Evolutionary conservation across 2,797 vertebrate genomes (phyloP).

Genomic region (Nyctalus aviator): DNA sequence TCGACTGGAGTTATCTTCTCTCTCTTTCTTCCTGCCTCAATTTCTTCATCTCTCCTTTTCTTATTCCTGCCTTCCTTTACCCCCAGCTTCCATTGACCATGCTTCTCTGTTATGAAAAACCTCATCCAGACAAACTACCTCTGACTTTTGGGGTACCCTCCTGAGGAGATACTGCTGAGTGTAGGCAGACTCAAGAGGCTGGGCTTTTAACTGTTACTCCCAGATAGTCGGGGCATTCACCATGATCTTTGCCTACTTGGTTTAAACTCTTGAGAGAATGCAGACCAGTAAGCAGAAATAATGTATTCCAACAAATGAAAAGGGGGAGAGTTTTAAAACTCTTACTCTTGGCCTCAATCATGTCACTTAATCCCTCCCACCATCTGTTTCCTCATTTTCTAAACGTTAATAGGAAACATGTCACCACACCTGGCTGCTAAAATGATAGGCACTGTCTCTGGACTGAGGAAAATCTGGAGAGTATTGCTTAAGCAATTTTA

Average conservation of each 20-base stretch:
- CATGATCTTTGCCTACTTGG: constrained; percentile 1
- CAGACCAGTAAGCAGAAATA: constrained; percentile 54
- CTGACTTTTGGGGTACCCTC: not conserved
- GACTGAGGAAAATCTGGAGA: not conserved
- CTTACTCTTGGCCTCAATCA: constrained; percentile 21
- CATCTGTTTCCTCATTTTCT: constrained; percentile 61
- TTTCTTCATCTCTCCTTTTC: not conserved
- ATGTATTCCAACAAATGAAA: constrained; percentile 37
- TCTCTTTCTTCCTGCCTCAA: not conserved
- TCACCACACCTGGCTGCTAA: constrained; percentile 56
- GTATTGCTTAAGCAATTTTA: not conserved
- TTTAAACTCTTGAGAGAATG: constrained; percentile 53
- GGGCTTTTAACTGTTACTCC: not conserved
- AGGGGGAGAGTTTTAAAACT: constrained; percentile 22
- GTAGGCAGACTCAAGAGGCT: not conserved
- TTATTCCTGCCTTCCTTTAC: not conserved
- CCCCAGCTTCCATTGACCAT: not conserved
- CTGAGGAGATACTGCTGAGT: not conserved
- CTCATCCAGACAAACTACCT: constrained; percentile 14
- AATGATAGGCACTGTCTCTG: constrained; percentile 34
- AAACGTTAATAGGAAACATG: constrained; percentile 51
- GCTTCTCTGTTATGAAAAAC: constrained; percentile 19
- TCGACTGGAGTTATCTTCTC: not conserved
- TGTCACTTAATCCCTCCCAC: constrained; percentile 55
- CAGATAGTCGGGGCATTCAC: not conserved